Conservation (phyloP, 2,888 invertebrate species). For the Bugulina stolonifera region DNA sequence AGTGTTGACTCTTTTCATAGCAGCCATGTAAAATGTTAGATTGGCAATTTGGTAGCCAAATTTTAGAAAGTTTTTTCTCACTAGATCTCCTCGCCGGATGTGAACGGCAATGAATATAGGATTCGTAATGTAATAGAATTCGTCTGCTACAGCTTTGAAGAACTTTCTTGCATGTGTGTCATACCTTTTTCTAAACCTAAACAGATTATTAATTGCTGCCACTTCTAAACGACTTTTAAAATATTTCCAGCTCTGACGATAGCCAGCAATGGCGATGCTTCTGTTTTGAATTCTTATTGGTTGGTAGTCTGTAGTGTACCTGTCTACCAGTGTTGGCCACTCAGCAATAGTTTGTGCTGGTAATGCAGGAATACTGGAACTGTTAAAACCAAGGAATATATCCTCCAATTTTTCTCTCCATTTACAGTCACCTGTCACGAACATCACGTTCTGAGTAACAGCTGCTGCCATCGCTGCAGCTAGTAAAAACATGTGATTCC, state of each 20-base stretch:
- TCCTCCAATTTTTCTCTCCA: neutral
- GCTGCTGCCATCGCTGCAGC: neutral
- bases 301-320: neutral
- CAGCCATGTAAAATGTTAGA: neutral
- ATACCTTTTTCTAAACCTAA: neutral
- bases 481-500: neutral
- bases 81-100: neutral
- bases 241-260: slow-evolving; percentile 10
- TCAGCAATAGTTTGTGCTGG: neutral
- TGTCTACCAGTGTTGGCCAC: neutral
- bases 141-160: neutral
- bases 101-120: neutral
- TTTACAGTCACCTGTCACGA: neutral
- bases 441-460: neutral
- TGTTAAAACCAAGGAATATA: neutral
- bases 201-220: neutral
- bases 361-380: neutral
- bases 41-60: slow-evolving; percentile 7
- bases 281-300: neutral
- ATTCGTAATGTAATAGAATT: neutral
- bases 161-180: neutral
- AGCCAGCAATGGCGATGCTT: neutral
- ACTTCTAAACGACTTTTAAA: neutral
- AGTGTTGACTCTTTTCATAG: neutral
- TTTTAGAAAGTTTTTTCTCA: neutral